These are phyloP conservation scores for Ammospiza nelsoni DNA, from an alignment of 2,113 vertebrate species.

Conservation along the genomic window DNA sequence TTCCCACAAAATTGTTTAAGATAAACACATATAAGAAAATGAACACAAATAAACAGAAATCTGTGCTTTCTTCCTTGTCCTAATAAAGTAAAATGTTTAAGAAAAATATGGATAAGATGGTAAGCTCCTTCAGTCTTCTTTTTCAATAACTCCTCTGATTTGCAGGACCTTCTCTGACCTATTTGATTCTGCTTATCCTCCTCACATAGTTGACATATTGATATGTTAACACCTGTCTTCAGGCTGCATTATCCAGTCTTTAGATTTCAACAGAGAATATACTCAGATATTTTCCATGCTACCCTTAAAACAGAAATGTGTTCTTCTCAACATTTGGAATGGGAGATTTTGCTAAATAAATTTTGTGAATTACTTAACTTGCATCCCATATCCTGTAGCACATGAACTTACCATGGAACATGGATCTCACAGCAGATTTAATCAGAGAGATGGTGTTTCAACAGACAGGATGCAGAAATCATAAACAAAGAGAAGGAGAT, in stretches of 20 bases:
- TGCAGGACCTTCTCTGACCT: background rate
- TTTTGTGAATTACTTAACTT: background rate
- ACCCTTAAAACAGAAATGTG: background rate
- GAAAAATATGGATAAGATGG: background rate
- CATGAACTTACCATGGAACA: background rate
- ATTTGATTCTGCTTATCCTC: background rate
- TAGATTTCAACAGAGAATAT: background rate
- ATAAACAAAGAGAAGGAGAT: background rate
- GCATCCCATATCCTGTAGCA: rapidly evolving
- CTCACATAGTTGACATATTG: background rate
- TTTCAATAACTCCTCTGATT: background rate
- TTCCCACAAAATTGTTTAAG: background rate
- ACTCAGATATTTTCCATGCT: background rate
- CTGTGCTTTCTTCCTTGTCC: background rate
- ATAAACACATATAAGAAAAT: background rate
- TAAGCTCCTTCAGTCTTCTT: background rate
- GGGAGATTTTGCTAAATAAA: background rate
- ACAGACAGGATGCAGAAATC: background rate
- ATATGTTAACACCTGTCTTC: background rate
- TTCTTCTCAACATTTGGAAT: background rate
- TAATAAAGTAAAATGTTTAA: background rate
- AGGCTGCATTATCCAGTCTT: background rate
- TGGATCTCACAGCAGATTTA: background rate
- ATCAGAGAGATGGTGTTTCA: background rate
- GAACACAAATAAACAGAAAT: background rate